Conservation (phyloP, 1,140 invertebrate genomes). For the Asobara japonica region DNA sequence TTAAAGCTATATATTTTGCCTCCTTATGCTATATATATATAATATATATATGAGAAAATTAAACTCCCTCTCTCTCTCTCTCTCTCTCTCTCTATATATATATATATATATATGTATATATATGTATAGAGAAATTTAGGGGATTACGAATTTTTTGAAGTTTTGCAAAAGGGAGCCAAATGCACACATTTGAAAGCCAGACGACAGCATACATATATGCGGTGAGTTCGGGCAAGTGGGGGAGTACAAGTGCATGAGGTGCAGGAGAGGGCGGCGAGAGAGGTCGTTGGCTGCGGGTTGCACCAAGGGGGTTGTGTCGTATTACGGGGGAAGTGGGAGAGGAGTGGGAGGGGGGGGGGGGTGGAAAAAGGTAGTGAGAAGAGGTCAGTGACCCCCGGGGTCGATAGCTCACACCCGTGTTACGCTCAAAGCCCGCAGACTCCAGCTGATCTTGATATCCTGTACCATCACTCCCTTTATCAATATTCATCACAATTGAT, state of each 20-base stretch:
- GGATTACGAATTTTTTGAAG: too few species aligned
- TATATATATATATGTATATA: too few species aligned
- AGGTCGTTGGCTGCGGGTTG: background rate
- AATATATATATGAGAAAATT: too few species aligned
- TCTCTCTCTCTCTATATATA: too few species aligned
- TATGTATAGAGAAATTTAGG: too few species aligned
- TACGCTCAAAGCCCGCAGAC: conserved; percentile 2
- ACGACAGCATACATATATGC: background rate
- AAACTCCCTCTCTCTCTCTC: too few species aligned
- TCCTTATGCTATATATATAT: too few species aligned
- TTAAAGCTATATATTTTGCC: too few species aligned
- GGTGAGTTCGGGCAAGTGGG: background rate
- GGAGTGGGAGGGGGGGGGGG: background rate
- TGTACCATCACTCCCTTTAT: background rate
- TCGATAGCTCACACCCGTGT: conserved; percentile 2
- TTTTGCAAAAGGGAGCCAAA: too few species aligned
- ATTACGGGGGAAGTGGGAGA: background rate
- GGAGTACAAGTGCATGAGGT: background rate
- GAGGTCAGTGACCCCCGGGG: background rate
- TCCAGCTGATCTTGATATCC: background rate
- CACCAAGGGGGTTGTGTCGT: background rate
- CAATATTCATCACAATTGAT: background rate
- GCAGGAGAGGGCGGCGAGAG: conserved; percentile 1
- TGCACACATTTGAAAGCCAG: conserved; percentile 7
- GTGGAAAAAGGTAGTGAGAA: background rate